These are phyloP conservation scores for Egretta garzetta DNA, from an alignment of 2,113 vertebrate genomes.

Conservation along the genomic window DNA sequence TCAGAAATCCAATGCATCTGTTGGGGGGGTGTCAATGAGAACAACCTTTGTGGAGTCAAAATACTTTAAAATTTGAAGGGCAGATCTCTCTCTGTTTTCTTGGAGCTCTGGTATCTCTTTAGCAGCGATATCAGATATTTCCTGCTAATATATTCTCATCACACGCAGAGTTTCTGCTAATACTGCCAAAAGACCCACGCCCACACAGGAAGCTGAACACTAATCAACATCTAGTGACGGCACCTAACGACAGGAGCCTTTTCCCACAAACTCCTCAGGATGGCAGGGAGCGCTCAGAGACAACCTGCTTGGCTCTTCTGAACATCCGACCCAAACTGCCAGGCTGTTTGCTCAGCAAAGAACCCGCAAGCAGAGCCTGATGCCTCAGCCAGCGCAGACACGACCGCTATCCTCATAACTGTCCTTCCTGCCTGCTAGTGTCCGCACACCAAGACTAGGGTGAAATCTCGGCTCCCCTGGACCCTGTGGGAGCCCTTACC, in stretches of 20 bases:
- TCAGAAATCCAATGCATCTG: not conserved
- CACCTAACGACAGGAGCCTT: not conserved
- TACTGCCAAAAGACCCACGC: not conserved
- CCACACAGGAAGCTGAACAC: not conserved
- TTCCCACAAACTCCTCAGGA: not conserved
- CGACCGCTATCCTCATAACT: not conserved
- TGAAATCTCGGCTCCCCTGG: slow-evolving; percentile 4
- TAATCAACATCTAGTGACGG: not conserved
- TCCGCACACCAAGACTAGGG: not conserved
- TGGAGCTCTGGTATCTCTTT: not conserved
- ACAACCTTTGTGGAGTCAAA: not conserved
- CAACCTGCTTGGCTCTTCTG: not conserved
- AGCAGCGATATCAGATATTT: not conserved
- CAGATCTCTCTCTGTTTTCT: not conserved
- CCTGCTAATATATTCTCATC: not conserved
- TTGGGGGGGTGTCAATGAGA: not conserved
- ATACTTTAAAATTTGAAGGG: not conserved
- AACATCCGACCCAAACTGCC: not conserved
- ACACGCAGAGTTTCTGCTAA: not conserved
- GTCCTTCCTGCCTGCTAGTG: not conserved
- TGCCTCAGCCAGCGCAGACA: not conserved
- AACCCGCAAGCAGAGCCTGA: not conserved
- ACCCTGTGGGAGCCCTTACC: slow-evolving; percentile 9
- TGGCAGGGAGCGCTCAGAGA: not conserved
- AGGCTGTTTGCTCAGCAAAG: not conserved